These are phyloP conservation scores for Leptinotarsa texana DNA, from an alignment of 1,140 invertebrate species.

Conservation along the genomic window DNA sequence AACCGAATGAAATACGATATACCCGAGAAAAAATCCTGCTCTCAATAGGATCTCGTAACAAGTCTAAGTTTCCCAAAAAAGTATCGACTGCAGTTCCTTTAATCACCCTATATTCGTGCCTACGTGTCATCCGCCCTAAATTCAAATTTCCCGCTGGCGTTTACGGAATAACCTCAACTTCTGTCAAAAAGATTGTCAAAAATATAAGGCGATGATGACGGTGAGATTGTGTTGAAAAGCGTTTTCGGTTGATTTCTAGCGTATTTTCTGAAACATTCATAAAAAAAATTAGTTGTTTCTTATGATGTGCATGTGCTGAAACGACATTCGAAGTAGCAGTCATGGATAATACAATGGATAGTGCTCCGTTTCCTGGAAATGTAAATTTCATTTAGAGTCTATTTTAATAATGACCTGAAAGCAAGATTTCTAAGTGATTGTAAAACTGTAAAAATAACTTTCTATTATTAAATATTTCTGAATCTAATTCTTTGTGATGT, in stretches of 20 bases:
- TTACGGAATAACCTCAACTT: constrained; percentile 26
- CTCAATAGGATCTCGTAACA: too few species aligned
- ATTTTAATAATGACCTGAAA: constrained; percentile 25
- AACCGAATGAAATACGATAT: too few species aligned
- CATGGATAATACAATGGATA: constrained; percentile 30
- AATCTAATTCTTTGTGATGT: constrained; percentile 12
- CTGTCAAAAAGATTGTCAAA: constrained; percentile 29
- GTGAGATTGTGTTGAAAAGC: constrained; percentile 17
- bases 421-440: constrained; percentile 18
- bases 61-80: too few species aligned
- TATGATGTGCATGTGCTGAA: constrained; percentile 12
- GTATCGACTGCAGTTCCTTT: background rate
- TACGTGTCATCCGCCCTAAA: constrained; percentile 14
- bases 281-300: background rate
- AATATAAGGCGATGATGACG: constrained; percentile 15
- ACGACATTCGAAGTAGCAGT: background rate
- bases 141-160: constrained; percentile 15
- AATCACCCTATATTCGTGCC: background rate
- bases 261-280: background rate
- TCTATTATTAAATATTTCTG: constrained; percentile 24
- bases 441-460: constrained; percentile 29
- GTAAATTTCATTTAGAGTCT: constrained; percentile 24
- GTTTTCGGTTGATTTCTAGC: background rate
- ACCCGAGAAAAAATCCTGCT: too few species aligned
- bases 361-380: constrained; percentile 29